A percentile compares a stretch with the other conserved stretches of the same genome.
These are phyloP conservation scores for Rallus limicola DNA, from an alignment of 2,113 vertebrate species.

Conservation along the genomic window DNA sequence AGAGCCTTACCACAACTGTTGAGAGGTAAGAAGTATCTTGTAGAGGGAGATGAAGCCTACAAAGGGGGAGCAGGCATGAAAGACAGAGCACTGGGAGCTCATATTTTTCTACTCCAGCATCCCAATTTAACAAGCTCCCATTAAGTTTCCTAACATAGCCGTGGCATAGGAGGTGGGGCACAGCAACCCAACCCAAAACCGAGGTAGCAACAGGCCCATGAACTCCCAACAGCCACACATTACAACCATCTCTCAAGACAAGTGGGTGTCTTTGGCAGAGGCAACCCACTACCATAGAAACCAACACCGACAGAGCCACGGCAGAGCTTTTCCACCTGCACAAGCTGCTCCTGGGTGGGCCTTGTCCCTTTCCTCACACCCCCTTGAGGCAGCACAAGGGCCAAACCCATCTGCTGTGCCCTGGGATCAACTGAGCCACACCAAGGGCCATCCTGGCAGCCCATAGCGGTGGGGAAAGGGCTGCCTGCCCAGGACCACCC, in stretches of 20 bases:
- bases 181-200: neutral
- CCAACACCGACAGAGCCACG: accelerated
- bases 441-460: neutral
- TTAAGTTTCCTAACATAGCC: accelerated
- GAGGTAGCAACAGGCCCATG: accelerated
- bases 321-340: no score
- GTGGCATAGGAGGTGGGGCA: accelerated
- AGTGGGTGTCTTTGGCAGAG: accelerated
- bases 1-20: neutral
- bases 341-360: accelerated
- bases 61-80: neutral
- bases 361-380: accelerated
- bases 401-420: neutral
- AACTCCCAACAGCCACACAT: accelerated
- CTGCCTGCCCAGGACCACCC: accelerated
- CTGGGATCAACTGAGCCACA: accelerated
- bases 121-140: accelerated
- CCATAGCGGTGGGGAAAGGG: accelerated
- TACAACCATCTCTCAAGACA: accelerated
- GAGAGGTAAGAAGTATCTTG: accelerated
- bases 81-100: neutral
- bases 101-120: neutral
- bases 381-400: accelerated
- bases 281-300: accelerated
- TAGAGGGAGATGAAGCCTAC: accelerated